Base-by-base conservation (phyloP, 2,797 vertebrate species). In the Epinephelus awoara region DNA sequence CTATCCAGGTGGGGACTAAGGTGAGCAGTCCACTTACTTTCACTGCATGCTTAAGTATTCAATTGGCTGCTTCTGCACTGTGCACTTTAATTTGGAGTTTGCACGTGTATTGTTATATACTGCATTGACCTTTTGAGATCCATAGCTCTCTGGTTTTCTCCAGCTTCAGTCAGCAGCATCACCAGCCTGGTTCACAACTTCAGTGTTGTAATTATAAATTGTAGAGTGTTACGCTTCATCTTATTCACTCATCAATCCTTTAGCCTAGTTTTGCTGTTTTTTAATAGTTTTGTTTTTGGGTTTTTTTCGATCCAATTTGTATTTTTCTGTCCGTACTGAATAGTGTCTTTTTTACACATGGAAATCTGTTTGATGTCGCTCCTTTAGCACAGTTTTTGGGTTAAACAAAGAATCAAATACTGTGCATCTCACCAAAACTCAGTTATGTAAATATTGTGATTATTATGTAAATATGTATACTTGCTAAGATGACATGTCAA, bases 391-490 rank as follows among this genome's bases (percentile, higher is more conserved):
- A 4, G 2, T n/a, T 63, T 67, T 51, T 2, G 2, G 15, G 54
- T 77, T 46, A 57, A 77, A 75, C 34, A 80, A n/a, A 51, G 61
- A 68, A 73, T 70, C 1, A 40, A 51, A 84, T 38, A 4, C 9
- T 42, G 42, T 11, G 19, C 4, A 65, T 70, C 21, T 71, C 44
- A 59, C 58, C 38, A 65, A 74, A 67, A 42, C 70, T 71, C 13
- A 8, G 44, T 73, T 70, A 69, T 84, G 75, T 77, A 76, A 84
- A 86, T 83, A 72, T 64, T 50, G 42, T 70, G 29, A 85, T 86
- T 84, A 73, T 70, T 70, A 82, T 89, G 82, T 82, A 81, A 87
- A 87, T 86, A 57, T 68, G 18, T 57, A 50, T 9, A 79, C 38
- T 62, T 64, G 52, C 67, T 62, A 56, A 77, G 27, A 84, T 59